Conservation (phyloP, 92 coral and sea anemone species). For the Paramuricea clavata region DNA sequence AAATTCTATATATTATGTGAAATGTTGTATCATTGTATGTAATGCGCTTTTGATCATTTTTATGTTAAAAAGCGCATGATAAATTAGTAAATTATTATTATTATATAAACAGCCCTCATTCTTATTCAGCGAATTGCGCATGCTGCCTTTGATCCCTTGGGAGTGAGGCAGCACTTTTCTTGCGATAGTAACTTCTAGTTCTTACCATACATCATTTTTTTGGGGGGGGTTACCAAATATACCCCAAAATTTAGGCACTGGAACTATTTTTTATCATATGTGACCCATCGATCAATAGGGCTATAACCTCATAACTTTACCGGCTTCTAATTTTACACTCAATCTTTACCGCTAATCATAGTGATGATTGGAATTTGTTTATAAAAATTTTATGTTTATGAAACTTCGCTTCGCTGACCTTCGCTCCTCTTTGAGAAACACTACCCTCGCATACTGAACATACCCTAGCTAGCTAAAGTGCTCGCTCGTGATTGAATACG, state of each 20-base stretch:
- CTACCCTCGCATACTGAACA: background rate
- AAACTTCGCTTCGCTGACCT: background rate
- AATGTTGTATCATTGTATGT: no score
- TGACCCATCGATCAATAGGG: background rate
- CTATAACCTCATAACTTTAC: background rate
- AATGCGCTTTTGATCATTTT: no score
- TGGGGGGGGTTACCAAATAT: background rate
- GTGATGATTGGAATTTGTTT: background rate
- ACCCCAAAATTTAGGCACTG: no score
- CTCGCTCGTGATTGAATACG: background rate
- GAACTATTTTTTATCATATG: no score
- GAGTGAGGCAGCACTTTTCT: no score
- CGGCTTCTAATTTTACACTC: no score
- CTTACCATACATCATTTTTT: background rate
- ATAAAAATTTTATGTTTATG: background rate
- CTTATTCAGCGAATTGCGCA: no score
- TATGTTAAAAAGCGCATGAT: no score
- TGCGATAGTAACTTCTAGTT: background rate
- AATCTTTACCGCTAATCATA: constrained; percentile 1
- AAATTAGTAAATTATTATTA: no score
- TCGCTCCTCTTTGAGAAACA: background rate
- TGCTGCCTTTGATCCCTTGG: no score
- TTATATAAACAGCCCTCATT: no score
- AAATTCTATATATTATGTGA: no score
- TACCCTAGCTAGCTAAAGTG: background rate